Conservation (phyloP, 2,797 vertebrate genomes). For the Lagodon rhomboides region DNA sequence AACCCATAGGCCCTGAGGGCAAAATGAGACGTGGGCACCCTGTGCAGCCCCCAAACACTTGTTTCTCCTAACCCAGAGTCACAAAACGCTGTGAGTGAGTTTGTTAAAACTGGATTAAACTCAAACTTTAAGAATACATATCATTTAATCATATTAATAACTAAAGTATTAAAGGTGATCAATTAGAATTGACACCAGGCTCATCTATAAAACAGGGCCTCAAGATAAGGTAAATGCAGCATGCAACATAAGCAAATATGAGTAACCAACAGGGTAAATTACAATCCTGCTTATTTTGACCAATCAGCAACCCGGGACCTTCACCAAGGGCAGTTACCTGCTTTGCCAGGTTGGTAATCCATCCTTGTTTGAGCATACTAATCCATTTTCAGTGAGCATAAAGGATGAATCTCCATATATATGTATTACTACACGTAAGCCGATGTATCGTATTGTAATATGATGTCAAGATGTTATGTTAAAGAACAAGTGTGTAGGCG, state of each 20-base stretch:
- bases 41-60: background rate
- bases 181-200: background rate
- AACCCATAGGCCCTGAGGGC: too few relatives aligned
- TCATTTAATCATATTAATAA: background rate
- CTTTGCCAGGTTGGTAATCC: background rate
- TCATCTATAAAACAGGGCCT: background rate
- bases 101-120: too few relatives aligned
- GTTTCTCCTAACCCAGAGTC: background rate
- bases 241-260: too few relatives aligned
- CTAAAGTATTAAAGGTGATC: slow-evolving; percentile 4
- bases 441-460: background rate
- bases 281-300: background rate
- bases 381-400: background rate
- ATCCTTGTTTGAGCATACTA: background rate
- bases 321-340: background rate
- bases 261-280: background rate
- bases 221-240: background rate
- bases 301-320: background rate
- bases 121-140: background rate
- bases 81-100: background rate
- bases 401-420: background rate
- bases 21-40: background rate
- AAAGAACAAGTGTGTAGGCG: too few relatives aligned
- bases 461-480: background rate
- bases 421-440: background rate